phyloP scores from a whole-genome alignment of 2,113 vertebrate genomes.

The Marmota flaviventris region DNA sequence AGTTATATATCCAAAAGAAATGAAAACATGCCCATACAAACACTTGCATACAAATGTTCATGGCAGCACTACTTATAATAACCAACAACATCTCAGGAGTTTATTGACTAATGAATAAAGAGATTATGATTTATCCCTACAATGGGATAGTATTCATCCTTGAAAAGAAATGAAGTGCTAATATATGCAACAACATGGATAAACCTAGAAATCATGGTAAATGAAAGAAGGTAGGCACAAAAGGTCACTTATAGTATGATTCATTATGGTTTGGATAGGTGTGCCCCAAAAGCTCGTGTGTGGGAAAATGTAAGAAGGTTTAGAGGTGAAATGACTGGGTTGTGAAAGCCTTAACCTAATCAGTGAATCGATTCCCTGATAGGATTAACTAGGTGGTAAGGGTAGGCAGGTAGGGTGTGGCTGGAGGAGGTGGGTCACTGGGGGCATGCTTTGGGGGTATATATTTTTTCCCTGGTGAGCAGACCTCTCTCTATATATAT shows the following conservation, averaged over 20 bases:
- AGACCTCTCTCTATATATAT: no score
- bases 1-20: not conserved
- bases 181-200: not conserved
- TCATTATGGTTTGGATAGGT: no score
- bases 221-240: conserved; percentile 1
- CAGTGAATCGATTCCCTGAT: no score
- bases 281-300: no score
- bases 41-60: not conserved
- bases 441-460: no score
- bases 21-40: conserved; percentile 7
- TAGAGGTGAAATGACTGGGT: no score
- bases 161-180: not conserved
- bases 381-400: no score
- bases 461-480: no score
- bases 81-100: not conserved
- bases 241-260: not conserved
- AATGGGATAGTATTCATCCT: not conserved
- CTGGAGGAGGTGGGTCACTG: no score
- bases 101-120: not conserved
- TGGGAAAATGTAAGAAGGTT: no score
- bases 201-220: not conserved
- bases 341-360: no score
- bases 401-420: no score
- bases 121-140: not conserved
- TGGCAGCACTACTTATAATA: not conserved